Evolutionary conservation across 2,797 vertebrate species (phyloP).

Genomic region (Sibirionetta formosa): DNA sequence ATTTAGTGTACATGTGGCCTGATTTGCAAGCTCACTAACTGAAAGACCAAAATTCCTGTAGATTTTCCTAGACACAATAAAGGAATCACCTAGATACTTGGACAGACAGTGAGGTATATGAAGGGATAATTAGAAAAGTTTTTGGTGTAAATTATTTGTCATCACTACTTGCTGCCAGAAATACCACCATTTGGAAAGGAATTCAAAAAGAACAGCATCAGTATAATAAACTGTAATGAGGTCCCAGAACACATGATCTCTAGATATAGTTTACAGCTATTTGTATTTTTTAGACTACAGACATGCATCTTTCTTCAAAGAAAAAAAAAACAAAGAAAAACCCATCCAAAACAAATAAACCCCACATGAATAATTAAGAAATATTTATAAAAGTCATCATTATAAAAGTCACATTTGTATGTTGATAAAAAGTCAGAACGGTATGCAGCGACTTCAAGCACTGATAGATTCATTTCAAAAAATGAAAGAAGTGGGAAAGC

Average conservation of each 20-base stretch:
- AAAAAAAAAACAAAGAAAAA: too few relatives aligned
- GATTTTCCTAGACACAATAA: not conserved
- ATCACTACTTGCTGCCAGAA: not conserved
- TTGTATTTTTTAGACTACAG: not conserved
- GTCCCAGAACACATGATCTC: not conserved
- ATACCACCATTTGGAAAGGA: not conserved
- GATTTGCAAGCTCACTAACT: fast-evolving
- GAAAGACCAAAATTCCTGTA: not conserved
- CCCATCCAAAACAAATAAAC: too few relatives aligned
- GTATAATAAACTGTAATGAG: not conserved
- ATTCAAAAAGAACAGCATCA: not conserved
- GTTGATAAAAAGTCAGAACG: not conserved
- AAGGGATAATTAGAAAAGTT: not conserved
- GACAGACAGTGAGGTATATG: not conserved
- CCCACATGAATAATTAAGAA: not conserved
- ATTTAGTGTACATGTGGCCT: not conserved
- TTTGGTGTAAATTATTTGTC: not conserved
- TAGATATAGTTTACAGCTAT: not conserved
- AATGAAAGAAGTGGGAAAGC: not conserved
- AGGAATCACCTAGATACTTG: not conserved
- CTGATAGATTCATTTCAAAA: not conserved
- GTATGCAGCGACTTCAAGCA: not conserved
- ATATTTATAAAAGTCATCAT: not conserved
- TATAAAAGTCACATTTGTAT: not conserved
- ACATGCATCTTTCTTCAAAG: not conserved